A percentile compares a stretch with the other conserved stretches of the same genome.
Conservation (phyloP, 2,888 invertebrate genomes). For the Calliopum simillimum region DNA sequence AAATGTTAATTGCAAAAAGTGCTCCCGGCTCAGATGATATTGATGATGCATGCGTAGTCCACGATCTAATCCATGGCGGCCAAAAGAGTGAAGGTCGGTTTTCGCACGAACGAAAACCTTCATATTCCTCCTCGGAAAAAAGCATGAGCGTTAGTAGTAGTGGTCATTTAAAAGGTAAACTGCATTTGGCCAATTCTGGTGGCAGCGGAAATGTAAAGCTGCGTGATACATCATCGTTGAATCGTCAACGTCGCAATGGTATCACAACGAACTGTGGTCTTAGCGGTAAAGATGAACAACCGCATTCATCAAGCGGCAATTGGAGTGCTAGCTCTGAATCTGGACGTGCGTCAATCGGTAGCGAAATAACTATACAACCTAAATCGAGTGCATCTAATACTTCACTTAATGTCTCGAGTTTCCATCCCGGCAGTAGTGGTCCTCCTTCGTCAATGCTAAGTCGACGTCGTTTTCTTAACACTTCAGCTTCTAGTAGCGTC, state of each 20-base stretch:
- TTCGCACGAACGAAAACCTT: conserved; percentile 82
- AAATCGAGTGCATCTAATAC: conserved; percentile 79
- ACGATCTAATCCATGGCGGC: conserved; percentile 71
- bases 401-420: conserved; percentile 73
- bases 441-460: conserved; percentile 79
- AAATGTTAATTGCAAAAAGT: no score
- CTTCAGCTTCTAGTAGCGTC: conserved; percentile 84
- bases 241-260: conserved; percentile 76
- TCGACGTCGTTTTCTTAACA: conserved; percentile 76
- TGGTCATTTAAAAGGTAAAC: conserved; percentile 58
- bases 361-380: conserved; percentile 80
- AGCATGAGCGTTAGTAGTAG: conserved; percentile 71
- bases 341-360: conserved; percentile 86
- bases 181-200: conserved; percentile 52
- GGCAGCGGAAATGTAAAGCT: conserved; percentile 73
- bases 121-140: conserved; percentile 82
- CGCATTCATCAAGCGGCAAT: conserved; percentile 91
- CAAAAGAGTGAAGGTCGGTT: conserved; percentile 72
- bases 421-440: conserved; percentile 66
- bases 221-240: conserved; percentile 79
- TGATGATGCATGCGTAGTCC: conserved; percentile 72
- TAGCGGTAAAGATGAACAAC: conserved; percentile 77
- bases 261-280: conserved; percentile 64
- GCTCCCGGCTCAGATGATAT: conserved; percentile 64
- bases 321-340: conserved; percentile 95